A percentile compares a stretch with the other conserved stretches of the same genome.
Conservation (phyloP, 2,888 invertebrate genomes). For the Melieria picta region DNA sequence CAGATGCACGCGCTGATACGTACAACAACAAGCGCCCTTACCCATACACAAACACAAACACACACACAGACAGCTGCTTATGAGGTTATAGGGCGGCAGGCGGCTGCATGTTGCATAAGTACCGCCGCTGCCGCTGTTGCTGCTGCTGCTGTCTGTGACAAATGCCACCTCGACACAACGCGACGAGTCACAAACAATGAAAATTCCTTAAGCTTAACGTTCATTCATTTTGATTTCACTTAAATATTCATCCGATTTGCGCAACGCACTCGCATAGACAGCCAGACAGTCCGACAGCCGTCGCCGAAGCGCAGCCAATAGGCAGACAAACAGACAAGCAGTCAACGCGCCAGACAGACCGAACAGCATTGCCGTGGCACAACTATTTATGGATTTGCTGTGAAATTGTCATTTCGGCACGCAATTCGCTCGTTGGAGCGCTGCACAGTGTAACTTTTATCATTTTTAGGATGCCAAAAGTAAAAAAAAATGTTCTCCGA, state of each 20-base stretch:
- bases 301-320: too few relatives aligned
- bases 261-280: constrained; percentile 8
- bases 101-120: not conserved
- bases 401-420: constrained; percentile 28
- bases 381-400: constrained; percentile 22
- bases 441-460: too few relatives aligned
- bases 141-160: constrained; percentile 1
- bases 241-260: constrained; percentile 32
- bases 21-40: not conserved
- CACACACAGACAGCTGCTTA: constrained; percentile 25
- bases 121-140: not conserved
- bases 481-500: too few relatives aligned
- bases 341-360: too few relatives aligned
- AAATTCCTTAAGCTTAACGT: constrained; percentile 28
- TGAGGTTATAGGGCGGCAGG: not conserved
- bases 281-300: not conserved
- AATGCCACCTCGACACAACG: not conserved
- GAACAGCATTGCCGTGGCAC: not conserved
- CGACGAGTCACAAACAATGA: not conserved
- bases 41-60: constrained; percentile 12
- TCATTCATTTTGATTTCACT: constrained; percentile 34
- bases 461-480: too few relatives aligned
- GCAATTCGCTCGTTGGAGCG: not conserved
- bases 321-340: too few relatives aligned
- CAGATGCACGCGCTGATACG: constrained; percentile 32